Conservation (phyloP, 2,888 invertebrate genomes). For the Fragum fragum region DNA sequence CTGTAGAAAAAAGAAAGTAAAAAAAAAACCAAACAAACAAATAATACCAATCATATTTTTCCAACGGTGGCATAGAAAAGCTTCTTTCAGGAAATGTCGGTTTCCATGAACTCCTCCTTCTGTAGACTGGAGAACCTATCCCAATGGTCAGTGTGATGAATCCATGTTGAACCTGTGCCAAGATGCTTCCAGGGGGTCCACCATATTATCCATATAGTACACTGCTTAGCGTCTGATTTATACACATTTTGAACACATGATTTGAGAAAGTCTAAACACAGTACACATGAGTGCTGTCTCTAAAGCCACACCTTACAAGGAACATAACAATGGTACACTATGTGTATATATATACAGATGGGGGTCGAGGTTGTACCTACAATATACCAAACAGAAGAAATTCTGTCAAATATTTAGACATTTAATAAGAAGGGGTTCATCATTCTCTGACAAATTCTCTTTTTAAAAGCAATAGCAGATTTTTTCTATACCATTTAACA, state of each 20-base stretch:
- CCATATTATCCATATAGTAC: neutral
- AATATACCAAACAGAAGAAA: slow-evolving; percentile 45
- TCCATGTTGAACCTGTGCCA: neutral
- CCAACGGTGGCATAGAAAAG: neutral
- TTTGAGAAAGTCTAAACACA: slow-evolving; percentile 17
- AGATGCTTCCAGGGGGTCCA: neutral
- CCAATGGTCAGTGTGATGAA: neutral
- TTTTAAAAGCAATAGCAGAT: no score
- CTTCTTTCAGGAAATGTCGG: neutral
- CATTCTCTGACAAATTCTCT: neutral
- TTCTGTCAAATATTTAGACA: slow-evolving; percentile 15
- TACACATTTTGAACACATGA: slow-evolving; percentile 22
- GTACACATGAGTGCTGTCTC: slow-evolving; percentile 2
- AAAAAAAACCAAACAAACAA: neutral
- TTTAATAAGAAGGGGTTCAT: neutral
- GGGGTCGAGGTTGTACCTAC: slow-evolving; percentile 35
- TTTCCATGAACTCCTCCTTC: neutral
- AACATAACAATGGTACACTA: slow-evolving; percentile 21
- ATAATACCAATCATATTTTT: neutral
- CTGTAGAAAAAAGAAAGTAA: no score
- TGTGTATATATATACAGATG: slow-evolving; percentile 17
- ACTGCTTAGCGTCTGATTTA: neutral
- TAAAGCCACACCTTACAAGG: slow-evolving; percentile 41
- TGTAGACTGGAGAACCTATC: neutral
- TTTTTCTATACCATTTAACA: no score